phyloP scores from a whole-genome alignment of 2,888 invertebrate genomes.

The Dinocampus coccinellae region DNA sequence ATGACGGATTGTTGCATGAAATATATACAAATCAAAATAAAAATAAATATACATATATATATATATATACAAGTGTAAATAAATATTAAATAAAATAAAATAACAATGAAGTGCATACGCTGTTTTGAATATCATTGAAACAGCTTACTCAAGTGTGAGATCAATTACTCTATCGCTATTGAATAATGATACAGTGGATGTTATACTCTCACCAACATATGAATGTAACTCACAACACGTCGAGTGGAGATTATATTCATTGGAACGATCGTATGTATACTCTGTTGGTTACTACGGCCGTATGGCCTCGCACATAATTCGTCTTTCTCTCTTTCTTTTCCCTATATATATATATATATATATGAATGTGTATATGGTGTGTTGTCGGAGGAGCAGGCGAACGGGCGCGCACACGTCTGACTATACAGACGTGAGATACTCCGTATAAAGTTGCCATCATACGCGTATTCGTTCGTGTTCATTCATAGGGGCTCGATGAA shows the following conservation, averaged over 20 bases:
- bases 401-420: slow-evolving; percentile 22
- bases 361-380: not conserved
- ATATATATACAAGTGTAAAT: not conserved
- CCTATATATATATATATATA: not conserved
- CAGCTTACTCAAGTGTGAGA: slow-evolving; percentile 40
- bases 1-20: not conserved
- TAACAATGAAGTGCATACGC: not conserved
- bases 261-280: slow-evolving; percentile 14
- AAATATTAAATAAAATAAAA: slow-evolving; percentile 1
- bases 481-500: slow-evolving; percentile 65
- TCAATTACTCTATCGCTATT: slow-evolving; percentile 45
- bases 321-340: slow-evolving; percentile 27
- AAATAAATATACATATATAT: not conserved
- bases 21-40: not conserved
- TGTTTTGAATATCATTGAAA: slow-evolving; percentile 21
- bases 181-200: slow-evolving; percentile 37
- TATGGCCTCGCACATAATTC: slow-evolving; percentile 25
- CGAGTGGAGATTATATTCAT: slow-evolving; percentile 24
- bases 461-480: slow-evolving; percentile 53
- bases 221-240: slow-evolving; percentile 23
- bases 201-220: slow-evolving; percentile 5
- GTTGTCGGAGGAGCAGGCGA: not conserved
- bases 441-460: slow-evolving; percentile 57
- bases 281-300: not conserved
- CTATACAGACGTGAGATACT: slow-evolving; percentile 28